Conservation (phyloP, 2,888 invertebrate genomes). For the Drosophila greeni region DNA sequence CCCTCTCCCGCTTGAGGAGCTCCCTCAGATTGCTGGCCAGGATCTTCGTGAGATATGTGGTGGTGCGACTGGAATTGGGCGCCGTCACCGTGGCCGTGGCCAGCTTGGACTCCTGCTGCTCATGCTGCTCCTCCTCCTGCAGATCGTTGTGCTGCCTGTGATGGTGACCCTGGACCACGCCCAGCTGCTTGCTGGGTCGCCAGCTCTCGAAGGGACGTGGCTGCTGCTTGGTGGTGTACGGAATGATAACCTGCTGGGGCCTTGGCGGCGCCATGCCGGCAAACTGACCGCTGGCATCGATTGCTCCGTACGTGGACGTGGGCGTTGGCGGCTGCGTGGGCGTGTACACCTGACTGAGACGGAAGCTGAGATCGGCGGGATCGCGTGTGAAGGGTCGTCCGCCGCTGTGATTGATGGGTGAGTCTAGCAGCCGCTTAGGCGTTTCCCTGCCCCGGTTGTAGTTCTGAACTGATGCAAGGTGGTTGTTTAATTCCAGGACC, state of each 20-base stretch:
- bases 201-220: slow-evolving; percentile 80
- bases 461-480: slow-evolving; percentile 35
- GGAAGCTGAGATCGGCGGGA: slow-evolving; percentile 71
- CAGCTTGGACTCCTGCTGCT: slow-evolving; percentile 80
- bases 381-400: slow-evolving; percentile 80
- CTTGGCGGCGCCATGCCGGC: slow-evolving; percentile 74
- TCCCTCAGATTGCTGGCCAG: slow-evolving; percentile 80
- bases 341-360: slow-evolving; percentile 49
- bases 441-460: slow-evolving; percentile 70
- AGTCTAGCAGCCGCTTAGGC: slow-evolving; percentile 80
- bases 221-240: slow-evolving; percentile 84
- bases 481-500: slow-evolving; percentile 57
- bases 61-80: slow-evolving; percentile 73
- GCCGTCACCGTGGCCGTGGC: slow-evolving; percentile 74
- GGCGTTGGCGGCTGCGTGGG: slow-evolving; percentile 66
- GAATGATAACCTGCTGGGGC: slow-evolving; percentile 88
- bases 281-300: slow-evolving; percentile 77
- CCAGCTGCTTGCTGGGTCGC: slow-evolving; percentile 2
- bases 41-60: slow-evolving; percentile 76
- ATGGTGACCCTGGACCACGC: neutral
- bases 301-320: slow-evolving; percentile 76
- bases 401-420: slow-evolving; percentile 79
- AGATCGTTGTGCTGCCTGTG: slow-evolving; percentile 59
- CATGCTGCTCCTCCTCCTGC: slow-evolving; percentile 80
- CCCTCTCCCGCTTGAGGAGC: slow-evolving; percentile 79